These are phyloP conservation scores for Craseonycteris thonglongyai DNA, from an alignment of 2,113 vertebrate species.

Conservation along the genomic window DNA sequence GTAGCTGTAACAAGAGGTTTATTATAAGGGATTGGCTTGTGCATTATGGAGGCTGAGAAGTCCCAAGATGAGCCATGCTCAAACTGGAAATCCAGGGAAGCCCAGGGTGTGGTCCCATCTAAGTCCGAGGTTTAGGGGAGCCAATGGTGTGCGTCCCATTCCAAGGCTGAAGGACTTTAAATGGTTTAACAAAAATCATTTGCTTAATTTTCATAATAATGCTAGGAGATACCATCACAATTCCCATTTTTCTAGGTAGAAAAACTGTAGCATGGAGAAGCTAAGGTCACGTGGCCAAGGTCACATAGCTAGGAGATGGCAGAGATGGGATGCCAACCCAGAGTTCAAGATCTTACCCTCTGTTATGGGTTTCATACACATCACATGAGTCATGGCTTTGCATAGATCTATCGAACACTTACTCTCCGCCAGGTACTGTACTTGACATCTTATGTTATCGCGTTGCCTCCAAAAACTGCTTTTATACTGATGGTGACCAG, in stretches of 20 bases:
- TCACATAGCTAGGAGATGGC: background rate
- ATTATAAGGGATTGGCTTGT: background rate
- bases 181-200: background rate
- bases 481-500: background rate
- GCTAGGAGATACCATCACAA: background rate
- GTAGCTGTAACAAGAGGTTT: background rate
- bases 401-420: background rate
- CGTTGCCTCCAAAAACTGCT: background rate
- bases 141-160: background rate
- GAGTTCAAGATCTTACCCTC: no score
- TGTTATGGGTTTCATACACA: background rate
- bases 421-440: background rate
- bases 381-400: background rate
- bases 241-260: background rate
- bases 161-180: background rate
- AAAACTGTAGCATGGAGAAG: background rate
- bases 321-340: background rate
- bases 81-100: background rate
- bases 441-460: background rate
- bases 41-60: background rate
- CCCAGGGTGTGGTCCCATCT: background rate
- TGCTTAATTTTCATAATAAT: background rate
- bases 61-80: background rate
- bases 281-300: background rate
- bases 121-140: background rate